A percentile compares a stretch with the other conserved stretches of the same genome.
Evolutionary conservation across 1,140 invertebrate species (phyloP).

Genomic region (Drosophila punjabiensis): DNA sequence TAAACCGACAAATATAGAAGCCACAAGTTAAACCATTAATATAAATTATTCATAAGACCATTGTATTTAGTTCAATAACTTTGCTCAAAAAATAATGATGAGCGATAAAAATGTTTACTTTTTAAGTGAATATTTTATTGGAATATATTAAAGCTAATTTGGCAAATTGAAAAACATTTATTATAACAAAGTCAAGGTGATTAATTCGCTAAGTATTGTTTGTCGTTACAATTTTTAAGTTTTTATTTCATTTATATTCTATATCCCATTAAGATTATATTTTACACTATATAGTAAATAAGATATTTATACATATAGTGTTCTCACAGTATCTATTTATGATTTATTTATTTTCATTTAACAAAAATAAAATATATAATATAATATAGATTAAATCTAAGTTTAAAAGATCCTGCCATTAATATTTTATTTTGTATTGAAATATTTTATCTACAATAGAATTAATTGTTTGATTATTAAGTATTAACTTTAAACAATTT

Average conservation of each 20-base stretch:
- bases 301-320: too few species aligned
- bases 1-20: not conserved
- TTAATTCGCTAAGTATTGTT: not conserved
- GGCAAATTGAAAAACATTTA: not conserved
- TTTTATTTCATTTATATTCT: not conserved
- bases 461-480: too few species aligned
- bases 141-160: not conserved
- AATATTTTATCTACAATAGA: too few species aligned
- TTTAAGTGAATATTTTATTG: not conserved
- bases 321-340: too few species aligned
- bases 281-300: too few species aligned
- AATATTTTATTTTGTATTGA: too few species aligned
- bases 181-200: too few species aligned
- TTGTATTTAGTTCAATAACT: constrained; percentile 4
- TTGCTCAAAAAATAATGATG: not conserved
- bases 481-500: too few species aligned
- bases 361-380: too few species aligned
- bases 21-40: not conserved
- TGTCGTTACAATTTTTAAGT: not conserved
- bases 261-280: not conserved
- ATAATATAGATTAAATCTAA: too few species aligned
- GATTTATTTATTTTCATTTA: too few species aligned
- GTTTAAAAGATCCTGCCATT: too few species aligned
- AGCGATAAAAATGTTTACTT: not conserved
- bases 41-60: not conserved